Base-by-base conservation (phyloP, 23 tunicate genomes). In the Corella eumyota region DNA sequence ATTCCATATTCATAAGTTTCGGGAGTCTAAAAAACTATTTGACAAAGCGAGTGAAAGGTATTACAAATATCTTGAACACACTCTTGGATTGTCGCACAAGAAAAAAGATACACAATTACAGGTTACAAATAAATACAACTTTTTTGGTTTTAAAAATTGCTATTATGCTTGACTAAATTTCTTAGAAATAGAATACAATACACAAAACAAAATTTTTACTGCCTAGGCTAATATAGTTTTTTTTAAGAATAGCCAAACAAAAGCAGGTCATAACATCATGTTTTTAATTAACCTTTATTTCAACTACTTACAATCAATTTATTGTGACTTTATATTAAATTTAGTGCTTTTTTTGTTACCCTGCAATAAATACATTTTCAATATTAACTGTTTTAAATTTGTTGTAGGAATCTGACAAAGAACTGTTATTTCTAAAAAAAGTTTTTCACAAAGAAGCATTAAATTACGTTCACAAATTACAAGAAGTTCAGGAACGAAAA, bases 11-110 rank as follows among this genome's bases (percentile, higher is more conserved):
- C 74, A 74, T 38, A 62, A 77, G 2, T 88, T 78, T 72, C 62
- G 77, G 32, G 85, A 78, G 35, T 36, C 78, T 0, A 88, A 79
- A 46, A 88, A 88, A 47, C 3, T 34, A 2, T 88, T 88, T 64
- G 96, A 88, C 48, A 88, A 88, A 56, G 61, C 81, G 6, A 78
- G 96, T 45, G 96, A 88, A 52, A 58, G 81, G 11, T 88, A 78
- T 47, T 88, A 88, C 76, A 88, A 88, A 45, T 78, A 73, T 46
- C 52, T 88, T 47, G 83, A 88, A 30, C 65, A 68, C 37, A 79
- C 82, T 6, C 72, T 88, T 34, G 88, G 73, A 34, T 55, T 88
- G 55, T 88, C 96, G 1, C 96, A 79, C 58, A 88, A 88, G 69
- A 79, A 79, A 49, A 88, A 88, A 36, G 81, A 67, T 1, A 70